Evolutionary conservation across 2,797 vertebrate species (phyloP), one percentile per base, ranked within the genome.

Genomic region (Etheostoma nigrum): DNA sequence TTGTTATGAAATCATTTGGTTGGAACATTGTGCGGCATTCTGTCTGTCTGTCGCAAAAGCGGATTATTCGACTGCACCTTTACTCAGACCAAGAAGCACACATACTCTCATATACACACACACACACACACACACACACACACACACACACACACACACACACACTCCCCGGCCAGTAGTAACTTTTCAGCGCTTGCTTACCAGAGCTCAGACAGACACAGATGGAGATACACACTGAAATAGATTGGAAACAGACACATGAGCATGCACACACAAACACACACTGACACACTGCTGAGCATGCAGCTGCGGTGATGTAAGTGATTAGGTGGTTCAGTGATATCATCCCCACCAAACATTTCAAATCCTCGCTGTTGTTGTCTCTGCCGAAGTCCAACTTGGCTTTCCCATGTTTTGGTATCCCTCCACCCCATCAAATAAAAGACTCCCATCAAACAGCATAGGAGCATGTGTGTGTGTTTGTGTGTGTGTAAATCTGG

Each of bases 221-320:
- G 82, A 88, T 74, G 75, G 76, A 84, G 73, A 85, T 67, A 57
- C 86, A 83, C 76, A 47, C 78, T 68, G 77, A 75, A 78, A 64
- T 30, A 86, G 75, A 90, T 85, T 86, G 69, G 78, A 92, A 86
- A 88, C 89, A 92, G 82, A 91, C 78, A 67, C 69, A 55, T 54
- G 63, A 57, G 57, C n/a, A 3, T 47, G 15, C 67, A 57, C 47
- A 64, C 58, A 60, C 52, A 57, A 19, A 62, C 66, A 72, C 68
- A 80, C 30, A 65, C 76, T 19, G 65, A 87, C 78, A 87, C 91
- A 83, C 72, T 91, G 88, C 90, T 90, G 92, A 94, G 89, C 88
- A 64, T 85, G 90, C 93, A 95, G 94, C 94, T 95, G 94, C 66
- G 90, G 85, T 95, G 95, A 95, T 94, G 94, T 94, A 91, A 95